A percentile compares a stretch with the other conserved stretches of the same genome.
phyloP scores from a whole-genome alignment of 2,888 invertebrate species.

The Andrena flavipes region DNA sequence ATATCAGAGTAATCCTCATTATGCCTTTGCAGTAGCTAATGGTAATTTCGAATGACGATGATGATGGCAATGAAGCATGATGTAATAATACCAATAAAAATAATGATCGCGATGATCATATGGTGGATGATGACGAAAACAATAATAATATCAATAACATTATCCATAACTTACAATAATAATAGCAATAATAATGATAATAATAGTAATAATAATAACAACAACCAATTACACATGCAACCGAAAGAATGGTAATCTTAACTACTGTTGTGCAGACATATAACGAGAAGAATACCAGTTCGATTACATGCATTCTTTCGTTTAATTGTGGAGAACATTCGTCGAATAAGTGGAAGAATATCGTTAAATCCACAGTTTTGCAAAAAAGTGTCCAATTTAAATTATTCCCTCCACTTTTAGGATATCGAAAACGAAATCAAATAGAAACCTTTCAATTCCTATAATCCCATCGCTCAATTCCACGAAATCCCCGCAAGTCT shows the following conservation, averaged over 20 bases:
- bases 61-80: constrained; percentile 10
- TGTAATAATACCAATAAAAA: constrained; percentile 45
- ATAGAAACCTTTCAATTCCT: too few species aligned
- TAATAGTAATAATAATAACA: constrained; percentile 49
- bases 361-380: too few species aligned
- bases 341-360: background rate
- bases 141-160: constrained; percentile 51
- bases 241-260: constrained; percentile 26
- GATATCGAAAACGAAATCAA: too few species aligned
- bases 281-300: constrained; percentile 25
- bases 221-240: constrained; percentile 37
- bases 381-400: too few species aligned
- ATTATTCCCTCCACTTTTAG: too few species aligned
- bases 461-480: background rate
- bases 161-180: constrained; percentile 41
- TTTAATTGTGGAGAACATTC: constrained; percentile 45
- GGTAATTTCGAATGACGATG: constrained; percentile 11
- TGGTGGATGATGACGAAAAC: constrained; percentile 25
- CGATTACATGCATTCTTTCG: constrained; percentile 3
- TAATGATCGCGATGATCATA: constrained; percentile 4
- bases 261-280: constrained; percentile 20
- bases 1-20: constrained; percentile 22
- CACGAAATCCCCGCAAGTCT: too few species aligned
- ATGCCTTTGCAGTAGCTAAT: constrained; percentile 15
- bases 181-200: constrained; percentile 54